Evolutionary conservation across 1,140 invertebrate species (phyloP).

Genomic region (Apis laboriosa): DNA sequence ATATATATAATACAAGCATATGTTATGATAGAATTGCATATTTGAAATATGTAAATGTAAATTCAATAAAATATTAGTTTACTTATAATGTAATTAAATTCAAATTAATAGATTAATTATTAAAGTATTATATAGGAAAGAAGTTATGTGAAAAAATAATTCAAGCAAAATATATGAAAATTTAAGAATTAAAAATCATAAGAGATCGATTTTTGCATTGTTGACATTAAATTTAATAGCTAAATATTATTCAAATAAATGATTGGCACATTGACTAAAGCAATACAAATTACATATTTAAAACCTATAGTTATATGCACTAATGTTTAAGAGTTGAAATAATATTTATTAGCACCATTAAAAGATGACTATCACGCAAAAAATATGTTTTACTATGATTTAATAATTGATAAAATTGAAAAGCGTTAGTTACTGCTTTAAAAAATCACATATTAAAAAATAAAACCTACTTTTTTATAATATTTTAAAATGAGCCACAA

Average conservation of each 20-base stretch:
- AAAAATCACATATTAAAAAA: constrained; percentile 19
- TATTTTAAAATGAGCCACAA: constrained; percentile 31
- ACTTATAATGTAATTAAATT: constrained; percentile 25
- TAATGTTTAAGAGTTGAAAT: constrained; percentile 31
- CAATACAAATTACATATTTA: constrained; percentile 8
- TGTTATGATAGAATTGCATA: constrained; percentile 38
- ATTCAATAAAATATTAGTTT: constrained; percentile 23
- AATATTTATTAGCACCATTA: constrained; percentile 54
- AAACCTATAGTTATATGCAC: constrained; percentile 3
- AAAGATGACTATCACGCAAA: constrained; percentile 40
- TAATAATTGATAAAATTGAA: constrained; percentile 1
- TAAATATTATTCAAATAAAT: constrained; percentile 29
- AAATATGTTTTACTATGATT: constrained; percentile 19
- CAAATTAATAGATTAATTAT: constrained; percentile 44
- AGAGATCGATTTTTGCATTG: constrained; percentile 19
- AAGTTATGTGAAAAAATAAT: constrained; percentile 3
- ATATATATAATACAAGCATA: not conserved
- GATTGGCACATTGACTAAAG: constrained; percentile 57
- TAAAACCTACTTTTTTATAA: constrained; percentile 25
- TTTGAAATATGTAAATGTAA: constrained; percentile 11
- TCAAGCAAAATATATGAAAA: constrained; percentile 15
- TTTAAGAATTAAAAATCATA: not conserved
- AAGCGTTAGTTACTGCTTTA: constrained; percentile 41
- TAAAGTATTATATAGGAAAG: constrained; percentile 2
- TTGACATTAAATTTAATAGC: constrained; percentile 22